Evolutionary conservation across 2,113 vertebrate genomes (phyloP).

Genomic region (Beaufortia kweichowensis): DNA sequence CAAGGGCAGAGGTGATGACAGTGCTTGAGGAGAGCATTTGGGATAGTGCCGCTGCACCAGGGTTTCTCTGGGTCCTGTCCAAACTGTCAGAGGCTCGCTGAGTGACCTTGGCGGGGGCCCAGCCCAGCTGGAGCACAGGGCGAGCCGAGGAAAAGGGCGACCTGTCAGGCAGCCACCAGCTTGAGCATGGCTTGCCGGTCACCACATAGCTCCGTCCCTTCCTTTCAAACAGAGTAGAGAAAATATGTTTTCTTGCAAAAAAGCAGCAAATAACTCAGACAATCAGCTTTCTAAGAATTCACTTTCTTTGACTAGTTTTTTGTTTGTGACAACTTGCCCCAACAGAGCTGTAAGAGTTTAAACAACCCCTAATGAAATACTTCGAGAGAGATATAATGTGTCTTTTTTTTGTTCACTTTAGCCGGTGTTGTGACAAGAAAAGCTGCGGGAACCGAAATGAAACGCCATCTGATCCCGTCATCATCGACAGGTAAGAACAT

Average conservation of each 20-base stretch:
- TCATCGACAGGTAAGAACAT: slow-evolving; percentile 87
- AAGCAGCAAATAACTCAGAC: too few relatives aligned
- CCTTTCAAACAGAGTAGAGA: background rate
- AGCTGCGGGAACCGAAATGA: slow-evolving; percentile 93
- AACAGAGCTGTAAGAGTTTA: background rate
- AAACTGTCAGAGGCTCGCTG: slow-evolving; percentile 62
- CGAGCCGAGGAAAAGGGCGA: slow-evolving; percentile 46
- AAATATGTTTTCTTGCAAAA: background rate
- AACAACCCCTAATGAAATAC: background rate
- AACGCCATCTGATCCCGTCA: slow-evolving; percentile 88
- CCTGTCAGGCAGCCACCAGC: slow-evolving; percentile 45
- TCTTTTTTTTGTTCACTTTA: slow-evolving; percentile 56
- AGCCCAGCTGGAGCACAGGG: slow-evolving; percentile 63
- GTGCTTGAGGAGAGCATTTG: slow-evolving; percentile 38
- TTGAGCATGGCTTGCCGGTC: slow-evolving; percentile 39
- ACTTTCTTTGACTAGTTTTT: too few relatives aligned
- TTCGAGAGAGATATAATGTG: background rate
- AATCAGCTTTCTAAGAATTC: too few relatives aligned
- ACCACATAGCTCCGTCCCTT: slow-evolving; percentile 1
- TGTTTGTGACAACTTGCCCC: background rate
- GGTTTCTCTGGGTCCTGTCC: slow-evolving; percentile 63
- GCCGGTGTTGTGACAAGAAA: slow-evolving; percentile 93
- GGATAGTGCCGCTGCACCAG: slow-evolving; percentile 48
- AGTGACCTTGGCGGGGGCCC: slow-evolving; percentile 69
- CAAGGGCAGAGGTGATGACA: slow-evolving; percentile 59